Evolutionary conservation across 2,888 invertebrate genomes (phyloP).

Genomic region (Diloba caeruleocephala): DNA sequence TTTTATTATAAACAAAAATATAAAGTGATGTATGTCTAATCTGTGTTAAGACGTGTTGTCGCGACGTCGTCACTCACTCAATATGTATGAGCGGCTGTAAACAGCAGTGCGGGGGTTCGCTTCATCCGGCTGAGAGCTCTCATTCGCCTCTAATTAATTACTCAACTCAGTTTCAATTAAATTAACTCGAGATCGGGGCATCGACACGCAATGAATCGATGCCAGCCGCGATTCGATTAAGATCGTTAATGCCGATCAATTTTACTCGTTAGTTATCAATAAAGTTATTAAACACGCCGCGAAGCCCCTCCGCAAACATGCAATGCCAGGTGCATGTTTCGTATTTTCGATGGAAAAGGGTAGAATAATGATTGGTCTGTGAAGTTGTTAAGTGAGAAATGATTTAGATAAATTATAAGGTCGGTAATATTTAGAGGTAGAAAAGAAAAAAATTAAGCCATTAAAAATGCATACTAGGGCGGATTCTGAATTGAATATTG

Average conservation of each 20-base stretch:
- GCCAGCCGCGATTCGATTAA: conserved; percentile 84
- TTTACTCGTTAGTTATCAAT: conserved; percentile 82
- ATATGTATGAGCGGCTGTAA: conserved; percentile 75
- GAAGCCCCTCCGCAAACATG: conserved; percentile 61
- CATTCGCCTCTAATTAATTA: conserved; percentile 88
- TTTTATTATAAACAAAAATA: conserved; percentile 55
- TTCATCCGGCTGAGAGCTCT: conserved; percentile 82
- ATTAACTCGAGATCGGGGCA: conserved; percentile 85
- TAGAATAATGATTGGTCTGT: conserved; percentile 37
- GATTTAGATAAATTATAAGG: conserved; percentile 42
- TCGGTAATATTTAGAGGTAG: conserved; percentile 17
- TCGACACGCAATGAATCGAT: conserved; percentile 84
- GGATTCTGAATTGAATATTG: conserved; percentile 24
- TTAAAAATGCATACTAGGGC: conserved; percentile 41
- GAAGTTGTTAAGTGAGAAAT: conserved; percentile 37
- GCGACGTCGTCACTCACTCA: conserved; percentile 52
- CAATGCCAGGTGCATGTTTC: conserved; percentile 55
- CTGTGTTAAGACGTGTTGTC: conserved; percentile 56
- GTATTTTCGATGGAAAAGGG: conserved; percentile 43
- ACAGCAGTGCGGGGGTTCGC: conserved; percentile 71
- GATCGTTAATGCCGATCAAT: conserved; percentile 85
- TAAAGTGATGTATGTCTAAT: conserved; percentile 55
- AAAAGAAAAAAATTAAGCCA: conserved; percentile 35
- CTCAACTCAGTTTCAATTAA: conserved; percentile 87
- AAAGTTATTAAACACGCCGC: conserved; percentile 75